Evolutionary conservation across 2,888 invertebrate genomes (phyloP).

Genomic region (Acleris sparsana): DNA sequence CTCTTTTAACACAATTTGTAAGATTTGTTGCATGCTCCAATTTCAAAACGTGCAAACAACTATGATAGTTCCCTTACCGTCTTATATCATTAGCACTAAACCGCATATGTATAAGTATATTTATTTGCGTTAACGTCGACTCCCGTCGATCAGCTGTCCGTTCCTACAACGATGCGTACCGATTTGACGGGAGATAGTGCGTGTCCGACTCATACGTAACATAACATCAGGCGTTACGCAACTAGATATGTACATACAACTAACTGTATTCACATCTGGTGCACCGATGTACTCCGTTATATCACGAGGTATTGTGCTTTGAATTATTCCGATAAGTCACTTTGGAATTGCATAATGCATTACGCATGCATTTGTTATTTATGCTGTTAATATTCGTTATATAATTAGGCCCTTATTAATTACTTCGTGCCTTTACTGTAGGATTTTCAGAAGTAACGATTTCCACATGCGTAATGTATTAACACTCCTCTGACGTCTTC

Average conservation of each 20-base stretch:
- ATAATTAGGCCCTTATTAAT: constrained; percentile 2
- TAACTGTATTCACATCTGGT: constrained; percentile 52
- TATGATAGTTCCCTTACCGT: constrained; percentile 6
- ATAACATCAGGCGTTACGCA: constrained; percentile 56
- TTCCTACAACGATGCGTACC: constrained; percentile 69
- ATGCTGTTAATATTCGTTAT: constrained; percentile 10
- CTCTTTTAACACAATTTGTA: no score
- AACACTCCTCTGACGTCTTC: no score
- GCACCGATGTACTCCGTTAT: constrained; percentile 53
- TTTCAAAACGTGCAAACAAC: constrained; percentile 4
- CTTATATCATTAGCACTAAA: neutral
- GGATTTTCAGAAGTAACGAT: no score
- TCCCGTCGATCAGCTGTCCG: constrained; percentile 66
- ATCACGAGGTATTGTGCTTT: constrained; percentile 45
- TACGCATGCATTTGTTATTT: constrained; percentile 29
- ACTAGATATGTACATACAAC: constrained; percentile 44
- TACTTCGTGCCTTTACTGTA: neutral
- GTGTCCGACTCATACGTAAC: constrained; percentile 65
- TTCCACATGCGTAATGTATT: no score
- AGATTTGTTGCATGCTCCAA: neutral
- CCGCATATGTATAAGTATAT: constrained; percentile 3
- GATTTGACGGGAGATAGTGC: constrained; percentile 75
- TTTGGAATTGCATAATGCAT: constrained; percentile 34
- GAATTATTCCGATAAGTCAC: constrained; percentile 37
- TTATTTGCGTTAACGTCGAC: constrained; percentile 35